A percentile compares a stretch with the other conserved stretches of the same genome.
Conservation (phyloP, 2,797 vertebrate species). For the Catamblyrhynchus diadema region DNA sequence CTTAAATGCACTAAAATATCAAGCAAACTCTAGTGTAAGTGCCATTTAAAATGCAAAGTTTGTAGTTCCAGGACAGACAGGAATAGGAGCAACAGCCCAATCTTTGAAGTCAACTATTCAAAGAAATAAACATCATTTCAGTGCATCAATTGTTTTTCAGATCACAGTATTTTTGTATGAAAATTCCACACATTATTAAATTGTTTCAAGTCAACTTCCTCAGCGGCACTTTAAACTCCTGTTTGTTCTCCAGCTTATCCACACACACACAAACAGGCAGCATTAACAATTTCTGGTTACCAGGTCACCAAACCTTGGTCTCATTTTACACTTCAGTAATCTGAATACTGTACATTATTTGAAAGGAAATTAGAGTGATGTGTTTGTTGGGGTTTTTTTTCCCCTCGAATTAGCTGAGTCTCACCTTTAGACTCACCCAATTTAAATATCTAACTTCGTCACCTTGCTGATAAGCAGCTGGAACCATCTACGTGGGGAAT, state of each 20-base stretch:
- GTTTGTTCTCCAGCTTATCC: conserved; percentile 20
- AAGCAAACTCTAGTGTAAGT: background rate
- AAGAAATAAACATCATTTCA: conserved; percentile 12
- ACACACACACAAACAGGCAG: background rate
- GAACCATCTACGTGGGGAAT: background rate
- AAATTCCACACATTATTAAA: background rate
- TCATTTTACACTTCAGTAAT: conserved; percentile 56
- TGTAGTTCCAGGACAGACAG: background rate
- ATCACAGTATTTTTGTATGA: background rate
- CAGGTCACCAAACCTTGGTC: conserved; percentile 43
- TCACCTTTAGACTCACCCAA: background rate
- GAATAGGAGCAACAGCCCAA: background rate
- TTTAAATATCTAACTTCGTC: background rate
- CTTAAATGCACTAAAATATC: background rate
- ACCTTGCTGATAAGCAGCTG: background rate
- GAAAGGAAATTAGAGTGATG: conserved; percentile 10
- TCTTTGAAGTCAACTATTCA: background rate
- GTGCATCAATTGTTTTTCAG: background rate
- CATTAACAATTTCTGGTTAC: conserved; percentile 43
- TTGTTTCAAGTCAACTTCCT: conserved; percentile 25
- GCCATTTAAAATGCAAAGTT: background rate
- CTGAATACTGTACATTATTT: background rate
- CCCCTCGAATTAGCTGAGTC: background rate
- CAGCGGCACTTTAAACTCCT: background rate
- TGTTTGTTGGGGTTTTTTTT: accelerated